Evolutionary conservation across 2,888 invertebrate genomes (phyloP).

Genomic region (Osmoderma eremita): DNA sequence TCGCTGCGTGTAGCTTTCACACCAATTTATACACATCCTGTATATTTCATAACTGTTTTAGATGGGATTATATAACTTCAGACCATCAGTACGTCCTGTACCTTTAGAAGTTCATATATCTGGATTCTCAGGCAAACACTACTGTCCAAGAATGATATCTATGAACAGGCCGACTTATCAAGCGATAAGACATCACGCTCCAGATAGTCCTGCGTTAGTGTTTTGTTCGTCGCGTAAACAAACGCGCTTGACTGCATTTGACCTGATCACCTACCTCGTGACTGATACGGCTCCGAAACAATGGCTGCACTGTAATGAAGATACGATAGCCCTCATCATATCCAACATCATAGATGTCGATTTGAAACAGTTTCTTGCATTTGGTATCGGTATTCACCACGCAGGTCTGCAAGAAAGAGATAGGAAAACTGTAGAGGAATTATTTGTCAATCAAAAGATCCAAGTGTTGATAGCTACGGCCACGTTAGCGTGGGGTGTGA

Average conservation of each 20-base stretch:
- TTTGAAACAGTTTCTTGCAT: conserved; percentile 91
- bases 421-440: conserved; percentile 88
- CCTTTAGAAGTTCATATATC: conserved; percentile 87
- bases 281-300: conserved; percentile 94
- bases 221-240: conserved; percentile 97
- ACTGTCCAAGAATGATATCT: conserved; percentile 98
- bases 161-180: conserved; percentile 99
- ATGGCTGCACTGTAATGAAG: conserved; percentile 89
- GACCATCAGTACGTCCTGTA: conserved; percentile 97
- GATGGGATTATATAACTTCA: conserved; percentile 96
- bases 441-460: conserved; percentile 95
- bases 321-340: conserved; percentile 84
- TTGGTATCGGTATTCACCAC: conserved; percentile 99
- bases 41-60: conserved; percentile 50
- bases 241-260: conserved; percentile 95
- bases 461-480: conserved; percentile 97
- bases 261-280: conserved; percentile 90
- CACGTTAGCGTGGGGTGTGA: conserved; percentile 99
- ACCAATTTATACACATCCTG: too few species aligned
- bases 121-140: conserved; percentile 97
- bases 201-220: conserved; percentile 88
- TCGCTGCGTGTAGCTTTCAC: too few species aligned
- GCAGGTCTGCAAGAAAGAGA: conserved; percentile 96
- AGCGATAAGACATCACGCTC: conserved; percentile 93
- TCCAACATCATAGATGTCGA: conserved; percentile 77